Evolutionary conservation across 2,797 vertebrate species (phyloP).

Genomic region (Gadopsis bispinosus): DNA sequence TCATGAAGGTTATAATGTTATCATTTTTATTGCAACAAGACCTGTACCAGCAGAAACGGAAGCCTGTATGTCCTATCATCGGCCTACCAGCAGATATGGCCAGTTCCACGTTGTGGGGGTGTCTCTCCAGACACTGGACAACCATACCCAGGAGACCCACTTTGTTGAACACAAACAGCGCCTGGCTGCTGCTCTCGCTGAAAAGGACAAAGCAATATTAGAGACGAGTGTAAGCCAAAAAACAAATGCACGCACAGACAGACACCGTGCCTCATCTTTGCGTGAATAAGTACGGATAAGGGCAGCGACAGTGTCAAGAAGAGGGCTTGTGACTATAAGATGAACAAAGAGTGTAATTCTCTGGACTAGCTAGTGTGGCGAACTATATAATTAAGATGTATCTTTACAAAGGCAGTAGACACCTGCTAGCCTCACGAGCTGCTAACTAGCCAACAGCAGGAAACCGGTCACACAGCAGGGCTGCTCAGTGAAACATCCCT

Average conservation of each 20-base stretch:
- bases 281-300: not conserved
- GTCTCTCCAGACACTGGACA: slow-evolving; percentile 90
- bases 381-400: too few species aligned
- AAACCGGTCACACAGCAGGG: not conserved
- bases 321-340: not conserved
- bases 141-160: slow-evolving; percentile 90
- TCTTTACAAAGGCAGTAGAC: not conserved
- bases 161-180: slow-evolving; percentile 93
- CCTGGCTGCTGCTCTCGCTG: slow-evolving; percentile 94
- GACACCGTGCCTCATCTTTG: not conserved
- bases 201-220: slow-evolving; percentile 8
- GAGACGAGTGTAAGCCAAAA: not conserved
- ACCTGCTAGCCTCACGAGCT: not conserved
- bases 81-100: slow-evolving; percentile 93
- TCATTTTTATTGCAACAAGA: not conserved
- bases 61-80: not conserved
- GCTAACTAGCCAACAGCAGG: not conserved
- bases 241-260: not conserved
- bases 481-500: not conserved
- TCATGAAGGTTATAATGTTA: not conserved
- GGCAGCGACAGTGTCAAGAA: not conserved
- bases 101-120: slow-evolving; percentile 90
- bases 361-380: not conserved
- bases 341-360: not conserved
- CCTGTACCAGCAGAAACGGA: not conserved